Evolutionary conservation across 2,113 vertebrate species (phyloP).

Genomic region (Platichthys stellatus): DNA sequence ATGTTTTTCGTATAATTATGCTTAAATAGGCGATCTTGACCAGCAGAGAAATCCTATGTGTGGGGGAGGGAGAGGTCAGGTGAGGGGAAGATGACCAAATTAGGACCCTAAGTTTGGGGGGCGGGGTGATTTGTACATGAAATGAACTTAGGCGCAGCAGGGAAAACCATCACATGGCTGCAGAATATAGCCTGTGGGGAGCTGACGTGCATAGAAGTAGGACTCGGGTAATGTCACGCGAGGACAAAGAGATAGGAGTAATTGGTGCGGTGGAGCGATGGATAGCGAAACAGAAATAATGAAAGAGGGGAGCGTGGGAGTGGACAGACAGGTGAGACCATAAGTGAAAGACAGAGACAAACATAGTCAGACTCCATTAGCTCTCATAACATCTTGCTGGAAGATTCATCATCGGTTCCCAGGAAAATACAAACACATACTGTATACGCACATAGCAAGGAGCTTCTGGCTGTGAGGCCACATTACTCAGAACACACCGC

Average conservation of each 20-base stretch:
- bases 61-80: constrained; percentile 24
- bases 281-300: not conserved
- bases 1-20: not conserved
- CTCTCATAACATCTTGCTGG: constrained; percentile 29
- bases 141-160: constrained; percentile 32
- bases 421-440: constrained; percentile 18
- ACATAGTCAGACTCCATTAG: constrained; percentile 37
- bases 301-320: not conserved
- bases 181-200: constrained; percentile 44
- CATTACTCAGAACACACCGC: constrained; percentile 14
- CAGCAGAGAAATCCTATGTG: not conserved
- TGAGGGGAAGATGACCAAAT: constrained; percentile 53
- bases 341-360: constrained; percentile 32
- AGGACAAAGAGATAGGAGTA: constrained; percentile 40
- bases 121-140: constrained; percentile 2
- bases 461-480: constrained; percentile 8
- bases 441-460: too few species aligned
- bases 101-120: constrained; percentile 46
- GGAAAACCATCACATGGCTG: constrained; percentile 48
- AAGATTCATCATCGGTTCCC: constrained; percentile 14
- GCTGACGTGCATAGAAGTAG: constrained; percentile 27
- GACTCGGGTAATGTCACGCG: constrained; percentile 26
- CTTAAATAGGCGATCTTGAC: not conserved
- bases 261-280: not conserved
- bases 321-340: not conserved